phyloP scores from a whole-genome alignment of 2,888 invertebrate species.

The Druceiella hillmani region DNA sequence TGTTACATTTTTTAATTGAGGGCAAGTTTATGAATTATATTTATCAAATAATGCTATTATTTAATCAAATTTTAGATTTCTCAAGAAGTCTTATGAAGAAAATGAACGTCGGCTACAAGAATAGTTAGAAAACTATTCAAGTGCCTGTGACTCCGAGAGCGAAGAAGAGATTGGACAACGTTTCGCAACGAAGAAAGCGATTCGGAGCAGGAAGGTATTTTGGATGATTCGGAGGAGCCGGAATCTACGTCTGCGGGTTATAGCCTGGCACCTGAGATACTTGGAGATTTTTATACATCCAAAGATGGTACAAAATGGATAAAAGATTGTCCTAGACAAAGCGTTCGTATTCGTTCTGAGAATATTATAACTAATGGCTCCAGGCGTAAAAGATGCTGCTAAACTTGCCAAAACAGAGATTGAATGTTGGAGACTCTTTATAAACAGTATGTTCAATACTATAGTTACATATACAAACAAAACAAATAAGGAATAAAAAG shows the following conservation, averaged over 20 bases:
- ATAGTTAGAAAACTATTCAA: constrained; percentile 6
- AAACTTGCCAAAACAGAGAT: background rate
- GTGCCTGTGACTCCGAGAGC: constrained; percentile 3
- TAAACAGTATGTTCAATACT: background rate
- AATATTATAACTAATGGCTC: constrained; percentile 1
- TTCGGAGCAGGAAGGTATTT: constrained; percentile 8
- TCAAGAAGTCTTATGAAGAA: constrained; percentile 6
- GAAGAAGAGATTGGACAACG: constrained; percentile 2
- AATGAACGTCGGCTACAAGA: constrained; percentile 8
- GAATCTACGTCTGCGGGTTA: background rate
- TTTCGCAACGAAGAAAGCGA: constrained; percentile 11
- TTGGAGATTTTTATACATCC: background rate
- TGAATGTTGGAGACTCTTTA: background rate
- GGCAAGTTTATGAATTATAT: no score
- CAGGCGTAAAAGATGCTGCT: background rate
- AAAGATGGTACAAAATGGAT: background rate
- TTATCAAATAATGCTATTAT: no score
- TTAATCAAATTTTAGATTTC: constrained; percentile 7
- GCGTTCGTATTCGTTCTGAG: constrained; percentile 1
- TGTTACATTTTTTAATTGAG: no score
- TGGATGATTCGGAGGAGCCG: background rate
- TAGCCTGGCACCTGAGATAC: background rate
- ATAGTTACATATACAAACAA: background rate
- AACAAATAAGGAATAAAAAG: background rate
- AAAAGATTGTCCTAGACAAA: constrained; percentile 1